A percentile compares a stretch with the other conserved stretches of the same genome.
Conservation (phyloP, 2,888 invertebrate species). For the Drosophila parthenogenetica region DNA sequence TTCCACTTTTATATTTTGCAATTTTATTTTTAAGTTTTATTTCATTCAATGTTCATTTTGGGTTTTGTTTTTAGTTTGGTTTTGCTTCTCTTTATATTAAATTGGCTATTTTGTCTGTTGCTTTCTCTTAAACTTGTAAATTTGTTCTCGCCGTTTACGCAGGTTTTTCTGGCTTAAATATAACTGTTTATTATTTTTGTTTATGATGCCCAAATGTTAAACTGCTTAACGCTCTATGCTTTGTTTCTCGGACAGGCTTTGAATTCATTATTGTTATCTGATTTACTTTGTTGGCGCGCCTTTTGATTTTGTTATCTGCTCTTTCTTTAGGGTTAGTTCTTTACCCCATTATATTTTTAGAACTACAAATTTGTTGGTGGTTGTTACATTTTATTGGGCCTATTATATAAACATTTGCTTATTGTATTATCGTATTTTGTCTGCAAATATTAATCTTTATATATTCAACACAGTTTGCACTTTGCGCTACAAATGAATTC, state of each 20-base stretch:
- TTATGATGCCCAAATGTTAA: conserved; percentile 33
- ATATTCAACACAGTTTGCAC: conserved; percentile 46
- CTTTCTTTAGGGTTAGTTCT: conserved; percentile 10
- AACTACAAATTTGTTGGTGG: conserved; percentile 70
- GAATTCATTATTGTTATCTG: conserved; percentile 25
- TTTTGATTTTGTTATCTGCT: conserved; percentile 46
- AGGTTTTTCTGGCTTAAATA: conserved; percentile 55
- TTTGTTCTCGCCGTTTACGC: conserved; percentile 19
- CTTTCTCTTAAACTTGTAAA: conserved; percentile 72
- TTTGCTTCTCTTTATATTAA: conserved; percentile 72
- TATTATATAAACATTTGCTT: conserved; percentile 75
- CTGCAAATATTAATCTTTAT: conserved; percentile 8
- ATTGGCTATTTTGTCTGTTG: conserved; percentile 78
- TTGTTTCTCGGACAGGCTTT: conserved; percentile 29
- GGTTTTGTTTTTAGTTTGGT: conserved; percentile 43
- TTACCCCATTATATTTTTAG: conserved; percentile 33
- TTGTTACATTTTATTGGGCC: conserved; percentile 74
- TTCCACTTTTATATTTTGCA: conserved; percentile 39
- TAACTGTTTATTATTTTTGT: conserved; percentile 56
- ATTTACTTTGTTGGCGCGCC: conserved; percentile 12
- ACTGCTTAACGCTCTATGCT: conserved; percentile 30
- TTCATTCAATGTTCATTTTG: conserved; percentile 47
- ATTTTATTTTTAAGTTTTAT: conserved; percentile 64
- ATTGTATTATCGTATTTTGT: conserved; percentile 59
- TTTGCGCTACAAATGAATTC: conserved; percentile 72